Percentiles rank a stretch among this genome's conserved stretches.
phyloP scores from a whole-genome alignment of 2,113 vertebrate species.

The Sinosuthora webbiana region DNA sequence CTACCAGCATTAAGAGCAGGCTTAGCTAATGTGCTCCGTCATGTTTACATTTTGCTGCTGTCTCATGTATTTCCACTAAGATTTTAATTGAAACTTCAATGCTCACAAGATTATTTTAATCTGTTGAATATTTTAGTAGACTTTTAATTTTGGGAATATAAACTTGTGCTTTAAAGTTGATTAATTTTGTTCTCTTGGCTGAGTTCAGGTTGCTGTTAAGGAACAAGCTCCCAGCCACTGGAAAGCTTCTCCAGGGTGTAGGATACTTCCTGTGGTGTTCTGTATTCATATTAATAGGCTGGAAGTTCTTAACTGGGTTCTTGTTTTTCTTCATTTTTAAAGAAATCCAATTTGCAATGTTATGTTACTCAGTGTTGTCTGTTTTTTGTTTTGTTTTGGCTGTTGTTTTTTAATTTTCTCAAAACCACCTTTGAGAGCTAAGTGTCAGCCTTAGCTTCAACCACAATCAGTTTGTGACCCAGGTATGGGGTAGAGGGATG shows the following conservation, averaged over 20 bases:
- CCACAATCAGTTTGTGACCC: background rate
- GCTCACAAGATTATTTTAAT: background rate
- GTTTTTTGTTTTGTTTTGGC: background rate
- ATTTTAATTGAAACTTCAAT: background rate
- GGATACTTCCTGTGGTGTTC: background rate
- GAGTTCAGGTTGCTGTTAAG: background rate
- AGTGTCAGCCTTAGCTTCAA: background rate
- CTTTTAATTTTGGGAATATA: background rate
- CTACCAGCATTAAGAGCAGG: background rate
- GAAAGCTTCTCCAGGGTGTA: background rate
- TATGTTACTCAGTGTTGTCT: background rate
- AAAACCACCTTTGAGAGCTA: background rate
- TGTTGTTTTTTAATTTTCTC: background rate
- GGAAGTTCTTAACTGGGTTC: background rate
- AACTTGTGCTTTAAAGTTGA: background rate
- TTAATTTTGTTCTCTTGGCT: background rate
- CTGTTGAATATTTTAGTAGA: background rate
- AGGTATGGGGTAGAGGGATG: background rate
- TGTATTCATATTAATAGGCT: background rate
- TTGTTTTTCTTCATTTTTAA: background rate
- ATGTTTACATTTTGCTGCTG: background rate
- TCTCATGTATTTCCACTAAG: background rate
- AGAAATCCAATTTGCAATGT: background rate
- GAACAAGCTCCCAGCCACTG: background rate
- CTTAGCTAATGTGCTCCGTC: background rate